These are phyloP conservation scores for Archegozetes longisetosus DNA, from an alignment of 1,140 invertebrate genomes.

Conservation along the genomic window DNA sequence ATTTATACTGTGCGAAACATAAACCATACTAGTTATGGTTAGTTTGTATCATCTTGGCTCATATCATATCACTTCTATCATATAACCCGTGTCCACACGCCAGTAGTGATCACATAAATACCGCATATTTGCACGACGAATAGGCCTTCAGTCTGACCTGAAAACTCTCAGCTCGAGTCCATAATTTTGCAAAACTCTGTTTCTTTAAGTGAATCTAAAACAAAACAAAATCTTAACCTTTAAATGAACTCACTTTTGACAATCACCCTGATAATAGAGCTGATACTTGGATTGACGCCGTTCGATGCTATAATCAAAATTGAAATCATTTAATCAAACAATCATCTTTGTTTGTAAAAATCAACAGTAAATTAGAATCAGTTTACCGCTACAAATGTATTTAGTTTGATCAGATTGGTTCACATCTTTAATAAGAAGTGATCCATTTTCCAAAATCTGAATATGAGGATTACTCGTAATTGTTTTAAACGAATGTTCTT, in stretches of 20 bases:
- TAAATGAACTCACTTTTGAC: constrained; percentile 6
- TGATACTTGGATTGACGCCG: not conserved
- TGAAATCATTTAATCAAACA: not conserved
- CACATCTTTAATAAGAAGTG: constrained; percentile 28
- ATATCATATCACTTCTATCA: no score
- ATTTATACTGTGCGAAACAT: no score
- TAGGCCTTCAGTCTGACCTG: no score
- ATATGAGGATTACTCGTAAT: constrained; percentile 25
- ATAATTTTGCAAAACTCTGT: no score
- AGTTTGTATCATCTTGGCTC: no score
- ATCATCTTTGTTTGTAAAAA: not conserved
- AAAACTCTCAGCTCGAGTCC: no score
- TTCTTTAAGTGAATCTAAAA: constrained; percentile 1
- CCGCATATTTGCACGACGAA: no score
- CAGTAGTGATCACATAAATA: no score
- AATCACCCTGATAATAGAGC: not conserved
- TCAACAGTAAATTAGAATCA: constrained; percentile 45
- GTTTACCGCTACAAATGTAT: constrained; percentile 72
- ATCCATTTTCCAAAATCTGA: constrained; percentile 31
- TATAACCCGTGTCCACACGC: no score
- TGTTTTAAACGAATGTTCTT: constrained; percentile 22
- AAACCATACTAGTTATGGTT: no score
- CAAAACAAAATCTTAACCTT: not conserved
- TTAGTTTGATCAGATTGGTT: constrained; percentile 29
- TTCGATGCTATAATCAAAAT: constrained; percentile 1